phyloP scores from a whole-genome alignment of 64 coral and sea anemone species.

The Montipora cactus region DNA sequence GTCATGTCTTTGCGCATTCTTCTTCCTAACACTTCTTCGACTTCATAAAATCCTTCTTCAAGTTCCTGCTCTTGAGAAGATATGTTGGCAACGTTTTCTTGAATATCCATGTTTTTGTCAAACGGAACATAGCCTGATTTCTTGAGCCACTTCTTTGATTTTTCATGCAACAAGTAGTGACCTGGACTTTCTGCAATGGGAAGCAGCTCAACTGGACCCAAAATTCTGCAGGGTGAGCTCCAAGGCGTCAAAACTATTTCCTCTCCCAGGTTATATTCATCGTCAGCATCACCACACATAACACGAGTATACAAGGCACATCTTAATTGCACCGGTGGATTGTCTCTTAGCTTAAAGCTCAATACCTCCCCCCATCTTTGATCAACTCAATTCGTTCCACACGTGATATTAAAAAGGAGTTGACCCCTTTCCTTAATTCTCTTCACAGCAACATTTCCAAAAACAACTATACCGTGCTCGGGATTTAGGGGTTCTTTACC shows the following conservation, averaged over 20 bases:
- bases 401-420: not conserved
- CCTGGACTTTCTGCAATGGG: not conserved
- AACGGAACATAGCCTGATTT: constrained; percentile 6
- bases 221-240: not conserved
- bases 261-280: not conserved
- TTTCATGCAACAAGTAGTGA: not conserved
- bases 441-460: constrained; percentile 48
- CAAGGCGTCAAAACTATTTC: not conserved
- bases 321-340: too few relatives aligned
- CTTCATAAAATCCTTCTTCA: constrained; percentile 34
- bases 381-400: too few relatives aligned
- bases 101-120: not conserved
- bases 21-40: constrained; percentile 10
- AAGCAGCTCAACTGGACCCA: not conserved
- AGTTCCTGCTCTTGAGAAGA: not conserved
- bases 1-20: constrained; percentile 1
- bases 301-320: too few relatives aligned
- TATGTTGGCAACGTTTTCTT: not conserved
- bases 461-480: constrained; percentile 46
- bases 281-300: not conserved
- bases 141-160: not conserved
- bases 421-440: not conserved
- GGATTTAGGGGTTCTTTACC: constrained; percentile 50
- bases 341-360: too few relatives aligned
- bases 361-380: too few relatives aligned